phyloP scores from a whole-genome alignment of 2,113 vertebrate species.

The Blennius ocellaris region DNA sequence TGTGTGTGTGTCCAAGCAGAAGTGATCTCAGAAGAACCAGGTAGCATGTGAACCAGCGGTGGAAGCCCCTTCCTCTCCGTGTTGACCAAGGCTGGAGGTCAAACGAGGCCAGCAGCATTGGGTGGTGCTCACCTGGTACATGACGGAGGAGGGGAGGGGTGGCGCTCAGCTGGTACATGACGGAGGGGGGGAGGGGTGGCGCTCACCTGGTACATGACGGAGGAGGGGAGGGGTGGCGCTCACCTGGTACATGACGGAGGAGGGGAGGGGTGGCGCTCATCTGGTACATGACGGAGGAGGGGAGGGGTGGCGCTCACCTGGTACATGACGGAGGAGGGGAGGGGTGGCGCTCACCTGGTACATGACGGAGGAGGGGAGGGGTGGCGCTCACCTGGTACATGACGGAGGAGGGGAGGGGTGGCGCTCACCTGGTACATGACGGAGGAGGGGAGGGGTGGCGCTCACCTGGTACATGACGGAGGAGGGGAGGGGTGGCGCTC shows the following conservation, averaged over 20 bases:
- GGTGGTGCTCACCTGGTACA: slow-evolving; percentile 89
- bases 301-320: slow-evolving; percentile 86
- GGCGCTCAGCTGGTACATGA: slow-evolving; percentile 93
- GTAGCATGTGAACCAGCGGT: too few relatives aligned
- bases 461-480: slow-evolving; percentile 95
- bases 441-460: slow-evolving; percentile 82
- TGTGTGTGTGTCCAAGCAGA: too few relatives aligned
- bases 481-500: slow-evolving; percentile 64
- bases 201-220: slow-evolving; percentile 93
- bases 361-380: slow-evolving; percentile 90
- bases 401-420: slow-evolving; percentile 86
- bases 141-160: slow-evolving; percentile 93
- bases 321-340: slow-evolving; percentile 94
- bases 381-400: slow-evolving; percentile 91
- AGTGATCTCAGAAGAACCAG: too few relatives aligned
- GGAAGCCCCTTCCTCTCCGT: too few relatives aligned
- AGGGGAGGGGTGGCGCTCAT: slow-evolving; percentile 78
- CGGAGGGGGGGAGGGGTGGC: slow-evolving; percentile 83
- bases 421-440: slow-evolving; percentile 93
- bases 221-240: slow-evolving; percentile 78
- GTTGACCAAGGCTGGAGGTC: too few relatives aligned
- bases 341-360: slow-evolving; percentile 88
- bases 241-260: slow-evolving; percentile 96
- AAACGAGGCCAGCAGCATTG: neutral
- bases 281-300: slow-evolving; percentile 96